Evolutionary conservation across 2,888 invertebrate genomes (phyloP).

Genomic region (Caenorhabditis afra): DNA sequence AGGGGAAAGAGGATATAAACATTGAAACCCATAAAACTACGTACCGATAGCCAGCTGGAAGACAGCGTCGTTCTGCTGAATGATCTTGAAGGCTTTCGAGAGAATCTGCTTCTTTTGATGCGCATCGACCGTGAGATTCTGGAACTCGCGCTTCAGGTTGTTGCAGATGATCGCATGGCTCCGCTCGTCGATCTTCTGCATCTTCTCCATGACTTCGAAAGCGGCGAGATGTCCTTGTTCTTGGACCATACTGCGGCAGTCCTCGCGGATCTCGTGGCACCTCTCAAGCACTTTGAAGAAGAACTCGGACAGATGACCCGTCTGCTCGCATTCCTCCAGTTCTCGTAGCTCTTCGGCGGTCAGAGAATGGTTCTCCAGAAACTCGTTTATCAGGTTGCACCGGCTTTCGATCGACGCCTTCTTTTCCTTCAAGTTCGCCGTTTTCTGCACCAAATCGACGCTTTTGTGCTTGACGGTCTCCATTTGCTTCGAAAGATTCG

Average conservation of each 20-base stretch:
- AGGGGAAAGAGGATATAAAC: neutral
- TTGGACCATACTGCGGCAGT: conserved; percentile 49
- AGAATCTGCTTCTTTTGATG: conserved; percentile 49
- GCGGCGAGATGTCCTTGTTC: conserved; percentile 45
- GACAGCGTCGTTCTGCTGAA: conserved; percentile 42
- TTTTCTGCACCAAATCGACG: conserved; percentile 42
- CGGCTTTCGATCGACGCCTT: conserved; percentile 32
- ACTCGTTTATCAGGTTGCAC: conserved; percentile 50
- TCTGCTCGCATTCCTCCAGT: conserved; percentile 47
- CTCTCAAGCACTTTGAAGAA: conserved; percentile 52
- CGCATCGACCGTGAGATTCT: conserved; percentile 36
- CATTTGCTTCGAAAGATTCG: conserved; percentile 49
- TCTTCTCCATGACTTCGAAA: conserved; percentile 51
- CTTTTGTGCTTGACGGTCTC: conserved; percentile 46
- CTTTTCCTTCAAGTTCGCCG: conserved; percentile 42
- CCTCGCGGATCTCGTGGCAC: conserved; percentile 44
- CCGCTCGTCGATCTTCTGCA: conserved; percentile 46
- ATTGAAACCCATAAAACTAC: neutral
- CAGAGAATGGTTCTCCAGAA: conserved; percentile 40
- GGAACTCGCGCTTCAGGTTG: conserved; percentile 50
- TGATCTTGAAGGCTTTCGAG: conserved; percentile 49
- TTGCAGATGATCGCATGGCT: conserved; percentile 41
- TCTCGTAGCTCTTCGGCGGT: conserved; percentile 32
- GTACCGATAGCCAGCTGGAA: conserved; percentile 39
- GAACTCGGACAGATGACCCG: conserved; percentile 32